Base-by-base conservation (phyloP, 2,797 vertebrate genomes). In the Perodicticus potto region DNA sequence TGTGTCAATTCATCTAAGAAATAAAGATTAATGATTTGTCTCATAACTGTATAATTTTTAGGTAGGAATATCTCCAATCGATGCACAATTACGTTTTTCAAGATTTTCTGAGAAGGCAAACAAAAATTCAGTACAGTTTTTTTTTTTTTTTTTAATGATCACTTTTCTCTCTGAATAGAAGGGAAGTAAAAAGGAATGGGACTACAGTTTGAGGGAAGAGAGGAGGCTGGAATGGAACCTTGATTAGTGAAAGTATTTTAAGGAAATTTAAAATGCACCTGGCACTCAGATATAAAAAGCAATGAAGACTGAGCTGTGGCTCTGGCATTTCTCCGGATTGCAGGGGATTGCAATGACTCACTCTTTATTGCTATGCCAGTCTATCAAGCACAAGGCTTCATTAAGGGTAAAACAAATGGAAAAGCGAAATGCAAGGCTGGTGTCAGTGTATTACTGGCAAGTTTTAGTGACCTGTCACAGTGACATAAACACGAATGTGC, bases 341-440 rank as follows among this genome's bases (percentile, higher is more conserved):
- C 45, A 95, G 73, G 91, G 74, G 65, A 86, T 45, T 34, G 77
- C 9, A 34, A 86, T 93, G 97, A 98, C 73, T 98, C 97, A 94
- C 19, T 89, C 61, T 83, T 96, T 88, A 90, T 86, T 89, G 95
- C 86, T 87, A 89, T 96, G 97, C 97, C 85, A 61, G 82, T 17
- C 80, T 92, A 80, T 72, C 90, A 90, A 23, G 88, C 45, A 29
- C 93, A 65, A 97, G 73, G 82, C 95, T 97, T 98, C 97, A 95
- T 96, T 96, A 98, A 97, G 72, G 84, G 82, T 97, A 93, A 97
- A 97, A 97, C 89, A 97, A 97, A 98, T 81, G 78, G 63, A 83
- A 97, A 96, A 65, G 96, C 89, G 78, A 97, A 72, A 73, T 16
- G 90, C 97, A 94, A 74, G 23, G 73, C 73, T 93, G 67, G 34